Evolutionary conservation across 2,113 vertebrate genomes (phyloP).

Genomic region (Trichechus manatus): DNA sequence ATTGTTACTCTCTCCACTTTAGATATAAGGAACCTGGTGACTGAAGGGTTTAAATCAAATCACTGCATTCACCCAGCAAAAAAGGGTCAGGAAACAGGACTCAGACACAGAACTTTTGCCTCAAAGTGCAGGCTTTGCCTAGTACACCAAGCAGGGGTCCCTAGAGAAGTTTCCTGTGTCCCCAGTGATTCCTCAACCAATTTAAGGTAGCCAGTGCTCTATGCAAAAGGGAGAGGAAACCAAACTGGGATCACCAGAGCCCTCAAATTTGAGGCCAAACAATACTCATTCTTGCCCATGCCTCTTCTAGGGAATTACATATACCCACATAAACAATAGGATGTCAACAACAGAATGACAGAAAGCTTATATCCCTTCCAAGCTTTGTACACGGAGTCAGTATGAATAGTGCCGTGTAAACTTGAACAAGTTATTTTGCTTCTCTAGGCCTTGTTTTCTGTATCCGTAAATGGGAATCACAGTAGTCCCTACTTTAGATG

Average conservation of each 20-base stretch:
- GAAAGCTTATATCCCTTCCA: not conserved
- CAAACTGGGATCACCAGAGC: not conserved
- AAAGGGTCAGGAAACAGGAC: not conserved
- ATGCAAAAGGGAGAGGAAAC: not conserved
- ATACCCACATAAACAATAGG: not conserved
- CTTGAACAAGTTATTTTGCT: not conserved
- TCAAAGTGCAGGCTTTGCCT: not conserved
- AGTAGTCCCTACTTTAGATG: not conserved
- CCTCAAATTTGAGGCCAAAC: not conserved
- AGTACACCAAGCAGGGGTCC: not conserved
- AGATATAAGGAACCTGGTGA: not conserved
- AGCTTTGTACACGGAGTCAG: too few species aligned
- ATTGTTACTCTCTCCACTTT: not conserved
- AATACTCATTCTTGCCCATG: not conserved
- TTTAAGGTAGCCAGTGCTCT: not conserved
- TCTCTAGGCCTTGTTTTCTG: not conserved
- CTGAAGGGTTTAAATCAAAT: not conserved
- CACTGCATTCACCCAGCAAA: not conserved
- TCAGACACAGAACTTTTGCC: not conserved
- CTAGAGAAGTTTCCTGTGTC: not conserved
- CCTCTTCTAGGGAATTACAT: not conserved
- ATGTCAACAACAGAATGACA: not conserved
- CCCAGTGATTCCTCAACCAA: not conserved
- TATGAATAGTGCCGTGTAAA: not conserved
- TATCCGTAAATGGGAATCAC: not conserved